phyloP scores from a whole-genome alignment of 2,888 invertebrate species.

The Cephus pulcher region DNA sequence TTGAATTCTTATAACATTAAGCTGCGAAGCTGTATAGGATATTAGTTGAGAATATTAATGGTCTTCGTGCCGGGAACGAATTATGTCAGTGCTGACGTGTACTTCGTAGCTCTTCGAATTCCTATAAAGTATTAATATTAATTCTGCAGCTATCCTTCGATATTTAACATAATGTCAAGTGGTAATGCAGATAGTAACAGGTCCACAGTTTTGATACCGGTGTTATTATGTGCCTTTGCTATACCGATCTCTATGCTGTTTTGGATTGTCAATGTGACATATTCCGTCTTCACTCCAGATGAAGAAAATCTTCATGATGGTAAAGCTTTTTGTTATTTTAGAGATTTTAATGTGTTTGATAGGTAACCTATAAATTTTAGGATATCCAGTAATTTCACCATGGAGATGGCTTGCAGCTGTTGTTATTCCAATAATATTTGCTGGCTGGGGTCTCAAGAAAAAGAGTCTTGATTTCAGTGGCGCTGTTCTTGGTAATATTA shows the following conservation, averaged over 20 bases:
- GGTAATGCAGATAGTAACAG: conserved; percentile 13
- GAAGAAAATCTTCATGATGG: conserved; percentile 67
- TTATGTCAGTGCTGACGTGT: neutral
- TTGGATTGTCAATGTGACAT: conserved; percentile 80
- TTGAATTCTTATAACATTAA: too few species aligned
- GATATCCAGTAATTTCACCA: conserved; percentile 72
- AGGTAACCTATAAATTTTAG: conserved; percentile 63
- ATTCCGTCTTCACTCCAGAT: conserved; percentile 71
- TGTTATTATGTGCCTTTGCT: conserved; percentile 75
- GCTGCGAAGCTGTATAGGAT: too few species aligned
- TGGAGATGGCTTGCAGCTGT: conserved; percentile 76
- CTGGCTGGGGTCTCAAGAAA: conserved; percentile 75
- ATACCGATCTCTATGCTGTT: conserved; percentile 82
- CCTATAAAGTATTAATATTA: neutral
- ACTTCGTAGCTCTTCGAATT: neutral
- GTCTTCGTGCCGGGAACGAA: neutral
- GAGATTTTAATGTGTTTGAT: conserved; percentile 18
- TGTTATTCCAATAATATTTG: conserved; percentile 74
- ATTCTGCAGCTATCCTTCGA: neutral
- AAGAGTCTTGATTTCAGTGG: conserved; percentile 79
- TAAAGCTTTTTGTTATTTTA: conserved; percentile 28
- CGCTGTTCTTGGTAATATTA: conserved; percentile 70
- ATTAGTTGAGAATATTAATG: too few species aligned
- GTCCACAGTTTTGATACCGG: conserved; percentile 67
- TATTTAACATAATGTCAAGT: conserved; percentile 22